Percentiles rank a stretch among this genome's conserved stretches.
phyloP scores from a whole-genome alignment of 2,113 vertebrate species.

The Gobius niger region DNA sequence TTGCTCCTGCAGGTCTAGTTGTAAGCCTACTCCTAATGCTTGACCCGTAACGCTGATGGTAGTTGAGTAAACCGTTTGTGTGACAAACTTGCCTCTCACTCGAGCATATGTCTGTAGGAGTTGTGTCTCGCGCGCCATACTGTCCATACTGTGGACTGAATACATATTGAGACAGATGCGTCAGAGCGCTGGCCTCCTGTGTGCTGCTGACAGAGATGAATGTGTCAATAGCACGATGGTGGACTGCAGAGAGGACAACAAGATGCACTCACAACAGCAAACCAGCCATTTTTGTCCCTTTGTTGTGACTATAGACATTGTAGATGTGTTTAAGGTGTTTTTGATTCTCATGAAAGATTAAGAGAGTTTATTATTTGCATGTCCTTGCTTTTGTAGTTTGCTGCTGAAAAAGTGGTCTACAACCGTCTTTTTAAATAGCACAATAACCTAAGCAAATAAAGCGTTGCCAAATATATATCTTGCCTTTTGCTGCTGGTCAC shows the following conservation, averaged over 20 bases:
- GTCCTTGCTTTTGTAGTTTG: too few species aligned
- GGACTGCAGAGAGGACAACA: constrained; percentile 21
- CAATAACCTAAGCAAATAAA: too few species aligned
- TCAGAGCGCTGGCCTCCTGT: constrained; percentile 23
- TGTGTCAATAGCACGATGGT: constrained; percentile 37
- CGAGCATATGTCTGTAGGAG: constrained; percentile 46
- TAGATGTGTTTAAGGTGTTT: too few species aligned
- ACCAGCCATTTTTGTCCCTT: too few species aligned
- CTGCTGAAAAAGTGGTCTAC: too few species aligned
- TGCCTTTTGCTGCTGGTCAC: too few species aligned
- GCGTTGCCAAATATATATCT: too few species aligned
- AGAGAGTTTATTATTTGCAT: too few species aligned
- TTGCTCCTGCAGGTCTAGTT: constrained; percentile 5
- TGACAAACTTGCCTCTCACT: constrained; percentile 33
- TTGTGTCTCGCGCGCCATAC: constrained; percentile 34
- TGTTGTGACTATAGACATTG: too few species aligned
- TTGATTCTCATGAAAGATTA: too few species aligned
- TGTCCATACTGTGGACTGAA: constrained; percentile 40
- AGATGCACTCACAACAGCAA: background rate
- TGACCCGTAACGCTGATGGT: constrained; percentile 9
- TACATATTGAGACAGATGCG: constrained; percentile 54
- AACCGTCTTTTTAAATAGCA: too few species aligned
- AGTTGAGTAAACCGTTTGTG: constrained; percentile 42
- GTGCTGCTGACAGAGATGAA: constrained; percentile 48
- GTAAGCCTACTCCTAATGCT: background rate